Percentiles rank a stretch among this genome's conserved stretches.
Evolutionary conservation across 2,888 invertebrate species (phyloP).

Genomic region (Drosophila kanekoi): DNA sequence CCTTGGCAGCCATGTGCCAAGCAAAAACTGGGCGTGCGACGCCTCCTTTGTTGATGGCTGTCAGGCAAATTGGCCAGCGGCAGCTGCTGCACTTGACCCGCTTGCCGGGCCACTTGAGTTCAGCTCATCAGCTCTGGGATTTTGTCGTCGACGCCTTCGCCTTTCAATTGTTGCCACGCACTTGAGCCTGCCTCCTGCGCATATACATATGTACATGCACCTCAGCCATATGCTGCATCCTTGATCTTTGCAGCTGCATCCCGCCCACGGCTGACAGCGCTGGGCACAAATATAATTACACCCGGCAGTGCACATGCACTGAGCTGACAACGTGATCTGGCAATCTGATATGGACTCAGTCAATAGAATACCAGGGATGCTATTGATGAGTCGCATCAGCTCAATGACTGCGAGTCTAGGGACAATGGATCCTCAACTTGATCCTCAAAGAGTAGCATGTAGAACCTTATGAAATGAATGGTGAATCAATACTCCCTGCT

Average conservation of each 20-base stretch:
- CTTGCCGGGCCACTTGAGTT: slow-evolving; percentile 55
- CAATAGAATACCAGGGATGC: slow-evolving; percentile 22
- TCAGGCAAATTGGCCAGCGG: slow-evolving; percentile 68
- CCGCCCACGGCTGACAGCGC: slow-evolving; percentile 33
- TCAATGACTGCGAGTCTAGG: too few relatives aligned
- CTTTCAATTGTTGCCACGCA: slow-evolving; percentile 65
- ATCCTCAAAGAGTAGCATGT: too few relatives aligned
- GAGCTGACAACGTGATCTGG: neutral
- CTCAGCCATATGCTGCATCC: slow-evolving; percentile 30
- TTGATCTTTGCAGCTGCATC: slow-evolving; percentile 14
- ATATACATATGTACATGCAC: slow-evolving; percentile 10
- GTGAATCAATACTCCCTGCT: too few relatives aligned
- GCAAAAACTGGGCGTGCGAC: slow-evolving; percentile 19
- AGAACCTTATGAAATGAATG: too few relatives aligned
- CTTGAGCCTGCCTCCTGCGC: slow-evolving; percentile 28
- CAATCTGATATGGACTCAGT: slow-evolving; percentile 51
- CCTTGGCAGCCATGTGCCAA: slow-evolving; percentile 33
- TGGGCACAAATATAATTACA: slow-evolving; percentile 58
- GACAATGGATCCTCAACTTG: too few relatives aligned
- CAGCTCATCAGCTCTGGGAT: slow-evolving; percentile 65
- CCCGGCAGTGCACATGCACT: neutral
- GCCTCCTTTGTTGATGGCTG: slow-evolving; percentile 34
- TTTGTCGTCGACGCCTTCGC: slow-evolving; percentile 22
- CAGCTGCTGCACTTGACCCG: slow-evolving; percentile 70
- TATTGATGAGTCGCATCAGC: neutral